Evolutionary conservation across 2,797 vertebrate species (phyloP).

Genomic region (Lycodopsis pacificus): DNA sequence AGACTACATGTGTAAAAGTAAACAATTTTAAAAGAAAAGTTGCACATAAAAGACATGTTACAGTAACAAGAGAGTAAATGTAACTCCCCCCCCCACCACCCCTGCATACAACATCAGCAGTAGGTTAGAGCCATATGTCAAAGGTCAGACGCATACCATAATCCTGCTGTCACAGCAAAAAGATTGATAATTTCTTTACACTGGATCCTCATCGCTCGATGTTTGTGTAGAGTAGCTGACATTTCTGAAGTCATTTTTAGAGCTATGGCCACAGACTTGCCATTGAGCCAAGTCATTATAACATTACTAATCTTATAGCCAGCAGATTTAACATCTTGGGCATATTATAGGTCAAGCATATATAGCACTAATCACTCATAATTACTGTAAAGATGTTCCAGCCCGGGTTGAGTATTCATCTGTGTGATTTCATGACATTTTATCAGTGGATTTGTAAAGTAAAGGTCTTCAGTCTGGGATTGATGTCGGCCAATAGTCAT

Average conservation of each 20-base stretch:
- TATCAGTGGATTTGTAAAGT: neutral
- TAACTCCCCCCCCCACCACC: neutral
- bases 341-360: slow-evolving; percentile 5
- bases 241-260: neutral
- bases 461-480: neutral
- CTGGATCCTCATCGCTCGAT: neutral
- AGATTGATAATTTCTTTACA: neutral
- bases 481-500: neutral
- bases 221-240: neutral
- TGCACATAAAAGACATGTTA: neutral
- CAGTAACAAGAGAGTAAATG: too few relatives aligned
- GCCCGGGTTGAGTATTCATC: neutral
- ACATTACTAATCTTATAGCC: neutral
- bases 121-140: neutral
- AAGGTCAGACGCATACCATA: neutral
- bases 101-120: neutral
- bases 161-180: slow-evolving; percentile 1
- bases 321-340: neutral
- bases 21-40: neutral
- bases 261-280: neutral
- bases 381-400: neutral
- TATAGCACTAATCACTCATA: slow-evolving; percentile 1
- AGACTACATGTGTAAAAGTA: neutral
- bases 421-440: slow-evolving; percentile 2
- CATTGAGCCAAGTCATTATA: neutral